Percentiles rank a stretch among this genome's conserved stretches.
phyloP scores from a whole-genome alignment of 1,140 invertebrate species.

The Rhopalosiphum maidis region DNA sequence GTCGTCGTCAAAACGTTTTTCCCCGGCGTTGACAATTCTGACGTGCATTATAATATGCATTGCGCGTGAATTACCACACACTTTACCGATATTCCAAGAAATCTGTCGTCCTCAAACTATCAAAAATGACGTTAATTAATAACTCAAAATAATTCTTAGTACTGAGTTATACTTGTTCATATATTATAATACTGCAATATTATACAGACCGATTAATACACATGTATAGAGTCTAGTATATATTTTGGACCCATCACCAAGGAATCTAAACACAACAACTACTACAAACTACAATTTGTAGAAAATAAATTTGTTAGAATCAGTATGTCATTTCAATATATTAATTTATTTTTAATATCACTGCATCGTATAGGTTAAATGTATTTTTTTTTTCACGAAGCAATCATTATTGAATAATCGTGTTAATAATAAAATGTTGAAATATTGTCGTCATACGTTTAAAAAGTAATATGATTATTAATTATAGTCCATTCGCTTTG shows the following conservation, averaged over 20 bases:
- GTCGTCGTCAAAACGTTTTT: neutral
- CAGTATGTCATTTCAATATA: neutral
- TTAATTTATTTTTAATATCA: neutral
- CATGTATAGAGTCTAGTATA: neutral
- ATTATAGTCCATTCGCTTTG: neutral
- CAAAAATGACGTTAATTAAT: neutral
- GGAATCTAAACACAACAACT: neutral
- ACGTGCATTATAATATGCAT: neutral
- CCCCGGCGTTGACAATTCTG: neutral
- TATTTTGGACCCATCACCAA: neutral
- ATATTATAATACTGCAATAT: neutral
- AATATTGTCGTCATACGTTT: neutral
- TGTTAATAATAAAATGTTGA: neutral
- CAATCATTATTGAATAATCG: neutral
- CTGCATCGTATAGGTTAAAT: neutral
- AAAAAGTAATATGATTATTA: neutral
- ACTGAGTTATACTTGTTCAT: neutral
- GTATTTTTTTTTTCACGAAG: neutral
- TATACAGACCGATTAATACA: neutral
- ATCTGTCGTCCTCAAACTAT: neutral
- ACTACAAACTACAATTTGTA: too few relatives aligned
- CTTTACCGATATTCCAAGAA: neutral
- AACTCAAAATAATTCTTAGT: neutral
- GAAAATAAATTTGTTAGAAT: neutral
- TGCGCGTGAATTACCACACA: neutral